phyloP scores from a whole-genome alignment of 2,113 vertebrate genomes.

The Pachycephala philippinensis region DNA sequence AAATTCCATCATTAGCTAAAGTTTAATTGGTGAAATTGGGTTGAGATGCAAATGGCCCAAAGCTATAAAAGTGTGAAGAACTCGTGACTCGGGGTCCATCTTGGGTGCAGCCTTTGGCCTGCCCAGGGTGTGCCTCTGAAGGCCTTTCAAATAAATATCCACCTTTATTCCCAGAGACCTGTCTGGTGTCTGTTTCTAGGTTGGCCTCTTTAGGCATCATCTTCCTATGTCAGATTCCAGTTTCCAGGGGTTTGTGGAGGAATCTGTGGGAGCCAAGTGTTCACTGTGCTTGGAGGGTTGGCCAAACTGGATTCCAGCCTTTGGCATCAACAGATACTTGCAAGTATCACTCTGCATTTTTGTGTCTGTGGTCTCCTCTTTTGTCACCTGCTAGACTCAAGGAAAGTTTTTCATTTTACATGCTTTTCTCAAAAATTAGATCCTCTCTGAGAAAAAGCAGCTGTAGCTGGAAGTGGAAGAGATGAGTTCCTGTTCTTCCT shows the following conservation, averaged over 20 bases:
- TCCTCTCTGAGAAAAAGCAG: not conserved
- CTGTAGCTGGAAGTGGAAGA: not conserved
- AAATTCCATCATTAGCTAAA: no score
- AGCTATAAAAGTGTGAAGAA: no score
- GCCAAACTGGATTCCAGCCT: not conserved
- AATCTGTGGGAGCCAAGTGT: not conserved
- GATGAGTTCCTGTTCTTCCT: not conserved
- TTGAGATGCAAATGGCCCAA: no score
- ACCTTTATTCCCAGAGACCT: no score
- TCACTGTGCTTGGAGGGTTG: rapidly evolving
- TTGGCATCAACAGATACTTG: not conserved
- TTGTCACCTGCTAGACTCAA: not conserved
- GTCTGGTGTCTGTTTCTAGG: no score
- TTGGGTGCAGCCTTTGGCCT: no score
- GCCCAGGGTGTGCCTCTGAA: no score
- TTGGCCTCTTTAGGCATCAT: no score
- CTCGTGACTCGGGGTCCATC: no score
- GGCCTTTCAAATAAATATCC: no score
- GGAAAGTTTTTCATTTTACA: not conserved
- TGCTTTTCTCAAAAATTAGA: not conserved
- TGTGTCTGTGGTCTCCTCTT: not conserved
- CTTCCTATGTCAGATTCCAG: not conserved
- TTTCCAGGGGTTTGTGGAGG: not conserved
- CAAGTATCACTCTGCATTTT: not conserved
- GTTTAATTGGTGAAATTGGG: no score